A percentile compares a stretch with the other conserved stretches of the same genome.
Evolutionary conservation across 1,140 invertebrate genomes (phyloP).

Genomic region (Ostrea edulis): DNA sequence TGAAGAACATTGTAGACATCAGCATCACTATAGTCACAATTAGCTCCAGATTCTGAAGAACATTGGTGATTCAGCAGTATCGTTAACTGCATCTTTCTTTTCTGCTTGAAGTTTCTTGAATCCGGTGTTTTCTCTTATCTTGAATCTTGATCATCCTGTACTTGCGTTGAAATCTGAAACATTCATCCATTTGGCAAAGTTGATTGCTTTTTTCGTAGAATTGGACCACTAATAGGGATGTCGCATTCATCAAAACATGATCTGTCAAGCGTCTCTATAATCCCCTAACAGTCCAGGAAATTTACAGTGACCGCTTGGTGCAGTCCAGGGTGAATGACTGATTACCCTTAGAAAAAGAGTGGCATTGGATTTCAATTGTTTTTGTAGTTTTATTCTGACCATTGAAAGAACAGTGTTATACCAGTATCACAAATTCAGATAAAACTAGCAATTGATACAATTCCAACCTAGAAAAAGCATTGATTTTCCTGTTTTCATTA

Average conservation of each 20-base stretch:
- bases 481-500: too few species aligned
- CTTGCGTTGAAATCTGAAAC: constrained; percentile 69
- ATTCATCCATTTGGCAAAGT: constrained; percentile 63
- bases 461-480: too few species aligned
- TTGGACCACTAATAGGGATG: constrained; percentile 57
- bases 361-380: too few species aligned
- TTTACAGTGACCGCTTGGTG: too few species aligned
- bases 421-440: too few species aligned
- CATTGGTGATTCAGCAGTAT: not conserved
- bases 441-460: too few species aligned
- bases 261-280: too few species aligned
- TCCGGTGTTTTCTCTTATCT: constrained; percentile 42
- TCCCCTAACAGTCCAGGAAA: too few species aligned
- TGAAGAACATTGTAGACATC: not conserved
- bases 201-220: constrained; percentile 67
- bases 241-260: constrained; percentile 31
- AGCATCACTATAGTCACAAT: constrained; percentile 68
- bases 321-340: too few species aligned
- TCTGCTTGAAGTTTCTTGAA: not conserved
- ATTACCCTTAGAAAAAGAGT: too few species aligned
- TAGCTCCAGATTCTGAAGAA: constrained; percentile 54
- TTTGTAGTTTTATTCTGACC: too few species aligned
- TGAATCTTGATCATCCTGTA: constrained; percentile 72
- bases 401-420: too few species aligned
- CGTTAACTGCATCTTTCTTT: not conserved